These are phyloP conservation scores for Drosophila histrio DNA, from an alignment of 2,888 invertebrate genomes.

Conservation along the genomic window DNA sequence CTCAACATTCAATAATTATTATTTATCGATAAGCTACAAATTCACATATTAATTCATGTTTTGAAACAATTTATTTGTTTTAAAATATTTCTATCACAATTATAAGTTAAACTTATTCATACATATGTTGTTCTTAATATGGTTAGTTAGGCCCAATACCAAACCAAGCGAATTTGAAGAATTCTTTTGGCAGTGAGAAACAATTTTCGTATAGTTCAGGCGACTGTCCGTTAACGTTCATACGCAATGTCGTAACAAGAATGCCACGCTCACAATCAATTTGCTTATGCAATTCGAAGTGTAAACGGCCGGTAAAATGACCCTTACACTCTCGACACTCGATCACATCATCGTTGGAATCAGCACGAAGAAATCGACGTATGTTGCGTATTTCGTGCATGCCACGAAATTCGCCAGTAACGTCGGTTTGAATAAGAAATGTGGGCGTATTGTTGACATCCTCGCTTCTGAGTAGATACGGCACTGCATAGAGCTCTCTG, in stretches of 20 bases:
- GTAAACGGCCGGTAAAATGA: slow-evolving; percentile 39
- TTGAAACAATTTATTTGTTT: background rate
- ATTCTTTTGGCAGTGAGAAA: slow-evolving; percentile 85
- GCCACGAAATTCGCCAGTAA: slow-evolving; percentile 52
- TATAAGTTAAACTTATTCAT: too few relatives aligned
- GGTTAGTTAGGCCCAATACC: slow-evolving; percentile 25
- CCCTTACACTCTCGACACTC: slow-evolving; percentile 50
- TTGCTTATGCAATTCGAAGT: slow-evolving; percentile 53
- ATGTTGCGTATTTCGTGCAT: slow-evolving; percentile 55
- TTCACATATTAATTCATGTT: background rate
- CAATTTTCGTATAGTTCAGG: slow-evolving; percentile 61
- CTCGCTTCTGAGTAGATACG: slow-evolving; percentile 49
- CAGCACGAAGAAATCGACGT: slow-evolving; percentile 38
- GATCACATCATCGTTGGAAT: slow-evolving; percentile 34
- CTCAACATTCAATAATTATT: too few relatives aligned
- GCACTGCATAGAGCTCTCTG: slow-evolving; percentile 58
- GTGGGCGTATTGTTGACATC: slow-evolving; percentile 54
- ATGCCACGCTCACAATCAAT: slow-evolving; percentile 61
- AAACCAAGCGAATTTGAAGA: slow-evolving; percentile 61
- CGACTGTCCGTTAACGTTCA: slow-evolving; percentile 35
- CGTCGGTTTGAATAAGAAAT: slow-evolving; percentile 59
- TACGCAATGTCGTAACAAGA: slow-evolving; percentile 17
- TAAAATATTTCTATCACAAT: background rate
- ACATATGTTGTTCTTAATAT: background rate
- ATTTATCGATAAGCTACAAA: background rate